Conservation (phyloP, 2,797 vertebrate genomes). For the Pipistrellus pipistrellus region DNA sequence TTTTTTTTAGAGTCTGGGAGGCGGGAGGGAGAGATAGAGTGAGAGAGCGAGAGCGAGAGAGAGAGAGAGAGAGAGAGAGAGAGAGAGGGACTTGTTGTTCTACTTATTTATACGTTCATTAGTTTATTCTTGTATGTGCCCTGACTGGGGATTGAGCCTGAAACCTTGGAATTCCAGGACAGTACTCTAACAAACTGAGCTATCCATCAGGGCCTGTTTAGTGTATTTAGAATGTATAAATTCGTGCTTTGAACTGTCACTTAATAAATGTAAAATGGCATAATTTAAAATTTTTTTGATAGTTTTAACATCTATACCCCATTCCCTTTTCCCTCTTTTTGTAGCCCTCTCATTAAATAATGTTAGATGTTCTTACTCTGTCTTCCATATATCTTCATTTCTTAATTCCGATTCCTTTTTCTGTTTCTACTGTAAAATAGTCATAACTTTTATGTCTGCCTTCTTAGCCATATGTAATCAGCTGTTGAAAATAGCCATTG, state of each 20-base stretch:
- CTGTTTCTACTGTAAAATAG: background rate
- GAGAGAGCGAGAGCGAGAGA: no score
- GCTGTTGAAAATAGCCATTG: background rate
- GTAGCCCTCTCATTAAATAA: background rate
- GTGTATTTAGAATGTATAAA: constrained; percentile 90
- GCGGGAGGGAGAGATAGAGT: no score
- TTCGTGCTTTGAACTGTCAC: constrained; percentile 94
- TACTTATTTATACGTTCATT: background rate
- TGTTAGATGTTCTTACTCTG: background rate
- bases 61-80: no score
- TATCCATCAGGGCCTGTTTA: background rate
- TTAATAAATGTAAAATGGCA: constrained; percentile 94
- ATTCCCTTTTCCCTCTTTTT: background rate
- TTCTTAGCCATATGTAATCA: background rate
- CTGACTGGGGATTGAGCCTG: background rate
- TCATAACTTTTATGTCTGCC: background rate
- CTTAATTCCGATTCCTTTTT: background rate
- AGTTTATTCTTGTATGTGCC: background rate
- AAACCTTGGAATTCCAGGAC: background rate
- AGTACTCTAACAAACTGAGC: background rate
- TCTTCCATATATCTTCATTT: background rate
- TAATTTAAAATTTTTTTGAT: constrained; percentile 76
- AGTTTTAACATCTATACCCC: background rate
- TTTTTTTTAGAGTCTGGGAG: no score
- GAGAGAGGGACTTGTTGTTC: background rate